Conservation (phyloP, 2,888 invertebrate genomes). For the Athrips mouffetella region DNA sequence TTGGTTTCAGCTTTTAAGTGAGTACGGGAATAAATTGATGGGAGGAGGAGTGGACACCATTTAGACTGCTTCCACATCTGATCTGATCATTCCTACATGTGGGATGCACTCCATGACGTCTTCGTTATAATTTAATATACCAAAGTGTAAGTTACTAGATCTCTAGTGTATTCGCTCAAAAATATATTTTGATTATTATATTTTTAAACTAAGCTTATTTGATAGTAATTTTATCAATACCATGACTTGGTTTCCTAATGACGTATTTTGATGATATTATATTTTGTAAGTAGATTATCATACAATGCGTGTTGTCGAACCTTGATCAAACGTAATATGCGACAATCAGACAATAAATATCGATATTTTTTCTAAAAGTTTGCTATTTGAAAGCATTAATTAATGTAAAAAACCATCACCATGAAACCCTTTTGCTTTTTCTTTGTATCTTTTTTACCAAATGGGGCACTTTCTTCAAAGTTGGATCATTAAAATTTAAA, state of each 20-base stretch:
- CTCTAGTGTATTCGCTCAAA: constrained; percentile 48
- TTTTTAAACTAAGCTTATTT: constrained; percentile 12
- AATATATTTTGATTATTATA: constrained; percentile 24
- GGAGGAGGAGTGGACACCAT: constrained; percentile 76
- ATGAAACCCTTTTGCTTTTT: too few relatives aligned
- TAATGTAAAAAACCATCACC: too few relatives aligned
- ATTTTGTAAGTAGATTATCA: constrained; percentile 28
- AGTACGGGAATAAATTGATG: constrained; percentile 90
- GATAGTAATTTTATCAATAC: not conserved
- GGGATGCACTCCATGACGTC: constrained; percentile 24
- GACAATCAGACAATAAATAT: too few relatives aligned
- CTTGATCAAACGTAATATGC: too few relatives aligned
- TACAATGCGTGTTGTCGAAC: too few relatives aligned
- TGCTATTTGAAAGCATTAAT: too few relatives aligned
- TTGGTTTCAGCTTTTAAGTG: constrained; percentile 84
- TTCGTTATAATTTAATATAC: constrained; percentile 39
- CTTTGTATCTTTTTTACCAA: too few relatives aligned
- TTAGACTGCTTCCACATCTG: constrained; percentile 27
- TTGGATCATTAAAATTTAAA: too few relatives aligned
- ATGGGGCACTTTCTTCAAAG: too few relatives aligned
- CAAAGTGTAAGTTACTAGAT: constrained; percentile 62
- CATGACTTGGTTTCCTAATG: constrained; percentile 22
- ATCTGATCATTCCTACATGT: too few relatives aligned
- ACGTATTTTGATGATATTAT: constrained; percentile 20
- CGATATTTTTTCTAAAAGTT: too few relatives aligned